Evolutionary conservation across 2,113 vertebrate species (phyloP).

Genomic region (Promerops cafer): DNA sequence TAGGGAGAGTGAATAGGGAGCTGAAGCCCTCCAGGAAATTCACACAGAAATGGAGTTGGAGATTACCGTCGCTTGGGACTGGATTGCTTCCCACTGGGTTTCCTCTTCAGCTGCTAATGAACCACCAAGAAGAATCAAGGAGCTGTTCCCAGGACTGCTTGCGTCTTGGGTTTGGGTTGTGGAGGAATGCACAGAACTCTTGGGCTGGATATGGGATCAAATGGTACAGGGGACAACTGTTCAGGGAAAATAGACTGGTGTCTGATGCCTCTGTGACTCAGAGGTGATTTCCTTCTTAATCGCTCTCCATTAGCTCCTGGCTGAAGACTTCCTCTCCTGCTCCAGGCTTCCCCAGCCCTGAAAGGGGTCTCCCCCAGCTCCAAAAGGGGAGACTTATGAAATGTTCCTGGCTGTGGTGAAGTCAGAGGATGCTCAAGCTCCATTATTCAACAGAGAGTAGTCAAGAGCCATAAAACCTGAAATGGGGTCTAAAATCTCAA

Average conservation of each 20-base stretch:
- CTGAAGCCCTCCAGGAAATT: not conserved
- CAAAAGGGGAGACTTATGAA: fast-evolving
- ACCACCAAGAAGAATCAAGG: not conserved
- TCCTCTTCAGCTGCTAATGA: not conserved
- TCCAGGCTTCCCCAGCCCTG: not conserved
- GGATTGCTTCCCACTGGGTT: not conserved
- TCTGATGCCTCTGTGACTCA: not conserved
- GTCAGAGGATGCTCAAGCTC: not conserved
- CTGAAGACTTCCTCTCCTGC: not conserved
- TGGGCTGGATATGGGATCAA: not conserved
- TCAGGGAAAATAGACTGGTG: not conserved
- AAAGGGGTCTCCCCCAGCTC: fast-evolving
- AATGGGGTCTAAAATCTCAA: not conserved
- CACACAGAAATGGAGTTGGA: not conserved
- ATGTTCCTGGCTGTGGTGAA: not conserved
- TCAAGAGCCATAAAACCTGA: not conserved
- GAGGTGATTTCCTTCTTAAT: not conserved
- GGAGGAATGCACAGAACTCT: not conserved
- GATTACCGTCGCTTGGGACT: not conserved
- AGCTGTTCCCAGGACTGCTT: not conserved
- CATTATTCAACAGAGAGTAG: not conserved
- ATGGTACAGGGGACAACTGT: fast-evolving
- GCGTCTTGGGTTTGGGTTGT: not conserved
- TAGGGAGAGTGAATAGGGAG: not conserved
- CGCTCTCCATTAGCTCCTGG: fast-evolving